A percentile compares a stretch with the other conserved stretches of the same genome.
Evolutionary conservation across 2,888 invertebrate species (phyloP).

Genomic region (Leucoma salicis): DNA sequence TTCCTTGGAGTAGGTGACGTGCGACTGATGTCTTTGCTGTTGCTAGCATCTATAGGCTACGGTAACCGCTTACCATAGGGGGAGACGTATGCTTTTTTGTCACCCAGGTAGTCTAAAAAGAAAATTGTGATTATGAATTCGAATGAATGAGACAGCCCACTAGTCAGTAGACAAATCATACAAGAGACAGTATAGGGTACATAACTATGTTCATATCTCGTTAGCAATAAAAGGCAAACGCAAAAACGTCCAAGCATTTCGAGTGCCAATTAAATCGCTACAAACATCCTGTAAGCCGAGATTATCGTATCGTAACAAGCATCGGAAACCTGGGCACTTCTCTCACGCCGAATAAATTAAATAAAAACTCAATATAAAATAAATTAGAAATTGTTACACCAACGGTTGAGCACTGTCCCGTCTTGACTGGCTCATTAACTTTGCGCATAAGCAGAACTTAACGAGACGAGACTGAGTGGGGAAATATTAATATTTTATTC

Average conservation of each 20-base stretch:
- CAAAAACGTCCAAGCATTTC: conserved; percentile 65
- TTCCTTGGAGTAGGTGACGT: no score
- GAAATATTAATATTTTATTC: conserved; percentile 42
- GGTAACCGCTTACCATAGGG: no score
- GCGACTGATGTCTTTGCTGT: no score
- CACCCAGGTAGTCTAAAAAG: no score
- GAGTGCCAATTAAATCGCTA: conserved; percentile 77
- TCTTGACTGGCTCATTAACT: conserved; percentile 59
- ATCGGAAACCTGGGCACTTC: conserved; percentile 73
- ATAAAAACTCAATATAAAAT: conserved; percentile 75
- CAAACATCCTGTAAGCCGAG: conserved; percentile 78
- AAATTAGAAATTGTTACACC: conserved; percentile 64
- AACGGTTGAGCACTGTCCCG: conserved; percentile 39
- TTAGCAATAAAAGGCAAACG: conserved; percentile 63
- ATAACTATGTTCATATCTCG: conserved; percentile 51
- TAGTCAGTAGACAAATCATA: conserved; percentile 34
- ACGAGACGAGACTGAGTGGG: conserved; percentile 36
- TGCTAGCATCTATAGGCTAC: no score
- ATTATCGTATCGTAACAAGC: conserved; percentile 78
- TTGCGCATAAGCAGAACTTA: conserved; percentile 48
- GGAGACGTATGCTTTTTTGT: no score
- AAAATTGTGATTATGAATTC: no score
- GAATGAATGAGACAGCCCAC: conserved; percentile 18
- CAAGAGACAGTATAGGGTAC: conserved; percentile 37
- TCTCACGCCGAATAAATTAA: conserved; percentile 78